Conservation (phyloP, 2,888 invertebrate species). For the Phymatocera aterrima region DNA sequence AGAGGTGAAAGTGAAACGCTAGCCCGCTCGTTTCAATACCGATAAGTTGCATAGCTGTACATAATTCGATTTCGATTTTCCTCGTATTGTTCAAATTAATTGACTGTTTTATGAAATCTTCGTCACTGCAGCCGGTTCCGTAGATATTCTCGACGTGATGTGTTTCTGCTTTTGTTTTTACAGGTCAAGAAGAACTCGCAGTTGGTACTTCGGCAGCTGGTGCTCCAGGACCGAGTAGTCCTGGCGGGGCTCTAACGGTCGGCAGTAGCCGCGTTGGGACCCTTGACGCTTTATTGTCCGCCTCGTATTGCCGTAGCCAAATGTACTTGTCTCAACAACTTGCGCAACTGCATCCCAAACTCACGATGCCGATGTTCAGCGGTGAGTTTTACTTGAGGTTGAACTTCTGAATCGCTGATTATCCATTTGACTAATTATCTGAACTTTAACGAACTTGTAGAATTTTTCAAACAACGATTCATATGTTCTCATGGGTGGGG, state of each 20-base stretch:
- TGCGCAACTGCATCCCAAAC: slow-evolving; percentile 95
- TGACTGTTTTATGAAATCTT: too few relatives aligned
- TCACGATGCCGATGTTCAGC: slow-evolving; percentile 99
- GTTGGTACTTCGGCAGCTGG: slow-evolving; percentile 58
- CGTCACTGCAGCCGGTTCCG: too few relatives aligned
- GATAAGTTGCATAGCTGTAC: too few relatives aligned
- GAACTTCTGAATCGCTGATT: too few relatives aligned
- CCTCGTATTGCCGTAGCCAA: slow-evolving; percentile 95
- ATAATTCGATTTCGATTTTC: too few relatives aligned
- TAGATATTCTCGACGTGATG: too few relatives aligned
- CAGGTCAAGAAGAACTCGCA: slow-evolving; percentile 65
- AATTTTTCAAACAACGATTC: too few relatives aligned
- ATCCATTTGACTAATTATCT: not conserved
- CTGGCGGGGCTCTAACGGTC: slow-evolving; percentile 54
- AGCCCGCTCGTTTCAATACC: too few relatives aligned
- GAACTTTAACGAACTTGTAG: too few relatives aligned
- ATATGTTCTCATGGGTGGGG: too few relatives aligned
- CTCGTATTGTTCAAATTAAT: too few relatives aligned
- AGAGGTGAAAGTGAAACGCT: too few relatives aligned
- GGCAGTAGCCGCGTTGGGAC: slow-evolving; percentile 78
- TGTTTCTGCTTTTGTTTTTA: slow-evolving; percentile 30
- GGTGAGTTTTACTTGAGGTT: slow-evolving; percentile 82
- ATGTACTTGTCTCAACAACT: slow-evolving; percentile 94
- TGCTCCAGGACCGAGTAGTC: slow-evolving; percentile 51
- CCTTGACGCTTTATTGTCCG: slow-evolving; percentile 89